Evolutionary conservation across 2,888 invertebrate genomes (phyloP).

Genomic region (Barypeithes pellucidus): DNA sequence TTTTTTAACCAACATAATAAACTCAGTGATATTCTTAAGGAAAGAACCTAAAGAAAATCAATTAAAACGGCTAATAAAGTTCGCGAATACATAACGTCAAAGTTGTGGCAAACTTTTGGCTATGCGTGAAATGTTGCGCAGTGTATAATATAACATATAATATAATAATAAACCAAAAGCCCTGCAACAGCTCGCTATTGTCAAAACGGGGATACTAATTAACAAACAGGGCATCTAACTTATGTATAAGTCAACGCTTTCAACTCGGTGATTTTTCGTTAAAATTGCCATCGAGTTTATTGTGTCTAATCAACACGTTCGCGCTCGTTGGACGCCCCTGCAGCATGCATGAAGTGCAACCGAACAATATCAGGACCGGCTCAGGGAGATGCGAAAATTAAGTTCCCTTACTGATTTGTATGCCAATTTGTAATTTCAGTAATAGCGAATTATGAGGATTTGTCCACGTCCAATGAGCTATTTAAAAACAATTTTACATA

Average conservation of each 20-base stretch:
- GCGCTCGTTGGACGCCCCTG: constrained; percentile 8
- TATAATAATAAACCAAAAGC: background rate
- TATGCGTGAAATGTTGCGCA: no score
- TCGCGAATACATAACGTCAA: no score
- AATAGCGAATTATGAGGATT: no score
- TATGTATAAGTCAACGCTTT: constrained; percentile 7
- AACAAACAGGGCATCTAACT: constrained; percentile 15
- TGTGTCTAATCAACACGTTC: constrained; percentile 20
- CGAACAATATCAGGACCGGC: constrained; percentile 1
- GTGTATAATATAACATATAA: background rate
- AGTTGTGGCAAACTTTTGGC: no score
- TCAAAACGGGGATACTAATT: background rate
- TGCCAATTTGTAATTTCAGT: no score
- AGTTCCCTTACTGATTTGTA: no score
- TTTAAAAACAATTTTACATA: no score
- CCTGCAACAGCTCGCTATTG: background rate
- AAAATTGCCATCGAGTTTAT: constrained; percentile 7
- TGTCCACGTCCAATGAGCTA: no score
- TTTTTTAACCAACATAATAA: no score
- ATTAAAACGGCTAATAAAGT: no score
- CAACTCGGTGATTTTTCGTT: constrained; percentile 5
- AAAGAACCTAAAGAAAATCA: no score
- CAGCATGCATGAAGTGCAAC: constrained; percentile 13
- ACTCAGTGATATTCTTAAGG: no score
- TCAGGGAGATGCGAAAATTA: background rate